Conservation (phyloP, 2,888 invertebrate genomes). For the Monoplex corrugatus region DNA sequence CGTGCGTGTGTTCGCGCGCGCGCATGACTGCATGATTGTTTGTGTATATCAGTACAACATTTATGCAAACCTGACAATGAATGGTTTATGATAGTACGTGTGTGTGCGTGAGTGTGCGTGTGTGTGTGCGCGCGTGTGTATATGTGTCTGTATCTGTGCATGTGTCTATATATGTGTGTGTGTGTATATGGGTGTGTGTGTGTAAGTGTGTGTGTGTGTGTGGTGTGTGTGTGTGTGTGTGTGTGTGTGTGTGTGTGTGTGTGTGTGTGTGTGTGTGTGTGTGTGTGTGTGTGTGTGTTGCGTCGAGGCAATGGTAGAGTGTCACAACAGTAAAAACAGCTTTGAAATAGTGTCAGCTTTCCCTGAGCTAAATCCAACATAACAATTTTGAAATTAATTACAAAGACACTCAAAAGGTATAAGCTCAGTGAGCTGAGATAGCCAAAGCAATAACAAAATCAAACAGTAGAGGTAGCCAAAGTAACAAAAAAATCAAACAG, state of each 20-base stretch:
- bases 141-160: not conserved
- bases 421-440: no score
- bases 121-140: not conserved
- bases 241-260: constrained; percentile 32
- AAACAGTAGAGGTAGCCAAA: no score
- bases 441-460: no score
- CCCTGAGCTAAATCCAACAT: no score
- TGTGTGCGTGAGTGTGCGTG: not conserved
- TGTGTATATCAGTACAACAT: not conserved
- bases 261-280: constrained; percentile 17
- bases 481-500: no score
- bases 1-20: not conserved
- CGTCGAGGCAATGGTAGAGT: no score
- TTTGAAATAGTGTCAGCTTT: no score
- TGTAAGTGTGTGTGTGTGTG: no score
- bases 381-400: no score
- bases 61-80: no score
- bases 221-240: constrained; percentile 42
- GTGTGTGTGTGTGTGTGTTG: not conserved
- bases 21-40: not conserved
- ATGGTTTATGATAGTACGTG: not conserved
- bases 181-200: not conserved
- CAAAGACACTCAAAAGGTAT: no score
- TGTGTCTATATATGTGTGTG: not conserved
- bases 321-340: no score